Evolutionary conservation across 2,113 vertebrate genomes (phyloP).

Genomic region (Takifugu flavidus): DNA sequence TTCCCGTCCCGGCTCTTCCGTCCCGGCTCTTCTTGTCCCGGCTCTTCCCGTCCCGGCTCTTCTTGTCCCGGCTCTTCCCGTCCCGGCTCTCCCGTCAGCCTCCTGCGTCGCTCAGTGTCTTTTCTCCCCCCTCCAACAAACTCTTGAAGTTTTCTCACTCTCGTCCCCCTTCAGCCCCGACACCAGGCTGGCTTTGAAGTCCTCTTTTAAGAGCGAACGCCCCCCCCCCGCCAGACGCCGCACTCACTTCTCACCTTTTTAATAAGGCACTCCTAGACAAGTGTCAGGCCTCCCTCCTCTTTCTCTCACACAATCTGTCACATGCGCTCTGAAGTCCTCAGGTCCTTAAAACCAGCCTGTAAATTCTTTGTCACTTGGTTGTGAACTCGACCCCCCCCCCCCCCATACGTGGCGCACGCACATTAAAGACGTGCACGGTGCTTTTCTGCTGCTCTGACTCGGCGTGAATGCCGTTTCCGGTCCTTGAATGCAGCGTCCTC

Average conservation of each 20-base stretch:
- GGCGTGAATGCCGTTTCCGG: conserved; percentile 57
- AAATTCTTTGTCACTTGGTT: conserved; percentile 74
- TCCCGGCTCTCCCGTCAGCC: conserved; percentile 2
- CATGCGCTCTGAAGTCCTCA: conserved; percentile 32
- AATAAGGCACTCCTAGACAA: conserved; percentile 76
- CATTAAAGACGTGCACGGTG: conserved; percentile 36
- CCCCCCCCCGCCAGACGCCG: conserved; percentile 71
- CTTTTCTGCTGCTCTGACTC: conserved; percentile 57
- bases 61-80: conserved; percentile 2
- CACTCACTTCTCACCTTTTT: conserved; percentile 83
- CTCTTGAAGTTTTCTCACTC: conserved; percentile 48
- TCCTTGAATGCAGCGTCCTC: conserved; percentile 66
- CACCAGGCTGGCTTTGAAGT: conserved; percentile 77
- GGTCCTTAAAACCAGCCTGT: conserved; percentile 60
- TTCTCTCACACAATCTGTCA: conserved; percentile 35
- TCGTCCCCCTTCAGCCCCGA: conserved; percentile 65
- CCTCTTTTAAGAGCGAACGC: conserved; percentile 77
- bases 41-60: background rate
- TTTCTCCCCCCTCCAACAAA: conserved; percentile 18
- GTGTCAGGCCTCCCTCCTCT: conserved; percentile 49
- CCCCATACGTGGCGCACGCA: conserved; percentile 24
- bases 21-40: background rate
- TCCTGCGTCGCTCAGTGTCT: conserved; percentile 31
- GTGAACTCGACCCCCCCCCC: conserved; percentile 61
- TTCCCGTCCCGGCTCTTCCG: no score